Base-by-base conservation (phyloP, 92 coral and sea anemone genomes). In the Bergia sp. region DNA sequence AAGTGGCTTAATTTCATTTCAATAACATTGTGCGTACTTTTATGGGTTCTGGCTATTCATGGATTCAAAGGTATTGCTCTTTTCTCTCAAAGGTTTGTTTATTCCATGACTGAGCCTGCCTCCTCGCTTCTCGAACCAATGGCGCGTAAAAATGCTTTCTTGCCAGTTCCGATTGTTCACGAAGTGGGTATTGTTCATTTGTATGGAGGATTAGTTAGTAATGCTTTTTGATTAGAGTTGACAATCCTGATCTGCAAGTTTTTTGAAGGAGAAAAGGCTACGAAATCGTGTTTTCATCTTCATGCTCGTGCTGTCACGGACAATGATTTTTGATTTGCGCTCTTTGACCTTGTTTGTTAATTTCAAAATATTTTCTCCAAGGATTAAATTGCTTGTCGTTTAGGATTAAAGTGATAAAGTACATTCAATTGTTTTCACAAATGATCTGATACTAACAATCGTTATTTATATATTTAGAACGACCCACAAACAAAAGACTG, bases 51-150 rank as follows among this genome's bases (percentile, higher is more conserved):
- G 5, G 43, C 16, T 13, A 15, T 9, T 37, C 79, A 84, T 84
- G 87, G 87, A 84, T 84, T 84, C 78, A 36, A 84, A 84, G 87
- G 87, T 84, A 49, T 37, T 55, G 36, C n/a, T 29, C 5, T 65
- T 43, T 71, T 44, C 40, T 55, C 37, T 53, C 38, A 36, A 4
- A 12, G 23, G 29, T 61, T 61, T 61, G 69, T 61, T 61, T 61
- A 61, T 21, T 61, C 69, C 18, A 61, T 18, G 69, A 18, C 23
- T 61, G 69, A 15, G 37, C 53, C 43, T 21, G 16, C 23, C 77
- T 38, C 64, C 44, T 43, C 77, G 44, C 18, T 43, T 84, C 87
- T 36, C 49, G 77, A 84, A 69, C 37, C 87, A 84, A 84, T 84
- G 79, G 79, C 87, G 79, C 79, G 77, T 72, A 47, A 84, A 44